Conservation (phyloP, 2,888 invertebrate genomes). For the Watsonalla binaria region DNA sequence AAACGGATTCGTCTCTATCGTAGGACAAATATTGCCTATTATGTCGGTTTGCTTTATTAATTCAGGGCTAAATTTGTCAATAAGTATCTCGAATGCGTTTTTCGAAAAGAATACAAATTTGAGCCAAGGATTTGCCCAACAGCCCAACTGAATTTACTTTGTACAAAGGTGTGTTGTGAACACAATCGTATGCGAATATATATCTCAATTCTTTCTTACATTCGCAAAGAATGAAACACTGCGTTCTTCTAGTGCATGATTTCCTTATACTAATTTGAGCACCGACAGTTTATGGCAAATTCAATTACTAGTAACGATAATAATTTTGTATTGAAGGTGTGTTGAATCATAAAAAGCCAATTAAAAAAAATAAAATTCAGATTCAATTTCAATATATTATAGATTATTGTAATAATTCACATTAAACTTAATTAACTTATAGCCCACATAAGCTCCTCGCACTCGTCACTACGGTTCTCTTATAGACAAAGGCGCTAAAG, state of each 20-base stretch:
- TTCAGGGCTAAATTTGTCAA: too few species aligned
- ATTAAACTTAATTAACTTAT: conserved; percentile 78
- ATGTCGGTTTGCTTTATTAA: too few species aligned
- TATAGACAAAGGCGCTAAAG: conserved; percentile 74
- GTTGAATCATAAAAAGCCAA: conserved; percentile 64
- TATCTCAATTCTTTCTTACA: too few species aligned
- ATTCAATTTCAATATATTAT: conserved; percentile 79
- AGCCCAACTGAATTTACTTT: too few species aligned
- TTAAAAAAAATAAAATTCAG: conserved; percentile 74
- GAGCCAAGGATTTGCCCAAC: too few species aligned
- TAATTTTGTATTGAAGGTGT: conserved; percentile 40
- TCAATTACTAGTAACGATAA: conserved; percentile 14
- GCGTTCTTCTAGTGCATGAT: neutral
- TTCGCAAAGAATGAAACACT: neutral
- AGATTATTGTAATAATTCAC: conserved; percentile 79
- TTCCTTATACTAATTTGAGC: too few species aligned
- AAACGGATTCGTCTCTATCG: too few species aligned
- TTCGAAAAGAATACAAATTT: too few species aligned
- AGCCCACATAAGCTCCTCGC: conserved; percentile 77
- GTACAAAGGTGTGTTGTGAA: too few species aligned
- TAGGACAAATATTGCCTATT: too few species aligned
- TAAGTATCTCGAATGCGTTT: too few species aligned
- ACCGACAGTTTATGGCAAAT: neutral
- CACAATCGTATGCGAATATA: too few species aligned
- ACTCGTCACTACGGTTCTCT: conserved; percentile 66